Base-by-base conservation (phyloP, 2,113 vertebrate genomes). In the Scartelaos histophorus region DNA sequence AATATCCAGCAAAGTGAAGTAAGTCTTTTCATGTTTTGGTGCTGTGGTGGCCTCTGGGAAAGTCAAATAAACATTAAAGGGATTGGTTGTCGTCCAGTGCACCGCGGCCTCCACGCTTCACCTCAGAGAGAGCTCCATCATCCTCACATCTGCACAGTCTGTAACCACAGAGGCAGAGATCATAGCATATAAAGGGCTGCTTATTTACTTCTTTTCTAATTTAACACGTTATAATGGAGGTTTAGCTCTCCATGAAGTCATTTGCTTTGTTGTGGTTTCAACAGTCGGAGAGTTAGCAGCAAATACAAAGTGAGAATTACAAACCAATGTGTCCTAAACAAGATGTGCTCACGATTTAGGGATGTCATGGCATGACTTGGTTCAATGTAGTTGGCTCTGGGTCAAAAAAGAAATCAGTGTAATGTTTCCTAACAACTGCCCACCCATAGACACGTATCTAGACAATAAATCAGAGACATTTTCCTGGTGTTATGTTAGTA, bases 11-110 rank as follows among this genome's bases (percentile, higher is more conserved):
- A 57, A 35, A 76, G 70, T 85, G 74, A 87, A 86, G 76, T 74
- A 79, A 78, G 71, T 38, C 77, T 84, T 86, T 87, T 87, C 78
- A 85, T 81, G 83, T 85, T 66, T 67, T 0, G 67, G 58, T 49
- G 78, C 45, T 67, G 74, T 67, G 78, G 75, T 78, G 81, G 71
- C 81, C 79, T 43, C 76, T 7, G 25, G 69, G 78, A 78, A 88
- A 86, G 76, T 74, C 82, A 87, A 88, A 87, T 86, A 88, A 89
- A 92, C 82, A 92, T 78, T 46, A 82, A 81, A 80, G 78, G 81
- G 81, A 79, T 85, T 71, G 82, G 75, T 86, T 82, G 67, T 76
- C 69, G 72, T 86, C 60, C 77, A 79, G 66, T 74, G 61, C 67
- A 70, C 70, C 74, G 69, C 67, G 74, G 75, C 77, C 67, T 82